Evolutionary conservation across 2,888 invertebrate species (phyloP).

Genomic region (Chromoteleia sp.): DNA sequence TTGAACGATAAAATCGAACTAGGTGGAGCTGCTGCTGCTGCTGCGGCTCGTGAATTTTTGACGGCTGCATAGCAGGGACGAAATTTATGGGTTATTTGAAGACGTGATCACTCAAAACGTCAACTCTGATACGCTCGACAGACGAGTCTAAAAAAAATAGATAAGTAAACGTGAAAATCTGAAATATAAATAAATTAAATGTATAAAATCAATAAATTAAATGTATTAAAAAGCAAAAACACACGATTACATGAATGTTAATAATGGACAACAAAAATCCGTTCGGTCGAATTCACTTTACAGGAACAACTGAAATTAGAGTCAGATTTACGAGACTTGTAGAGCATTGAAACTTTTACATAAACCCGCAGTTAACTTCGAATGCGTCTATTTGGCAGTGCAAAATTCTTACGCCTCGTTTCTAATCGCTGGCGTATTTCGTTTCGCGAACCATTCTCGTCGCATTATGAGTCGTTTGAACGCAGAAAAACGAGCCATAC

Average conservation of each 20-base stretch:
- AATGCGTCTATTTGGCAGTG: constrained; percentile 41
- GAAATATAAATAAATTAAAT: background rate
- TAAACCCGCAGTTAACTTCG: constrained; percentile 47
- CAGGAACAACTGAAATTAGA: constrained; percentile 39
- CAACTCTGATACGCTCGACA: constrained; percentile 6
- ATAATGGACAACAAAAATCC: background rate
- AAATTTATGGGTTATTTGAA: constrained; percentile 21
- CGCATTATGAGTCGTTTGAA: constrained; percentile 52
- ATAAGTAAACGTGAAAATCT: too few species aligned
- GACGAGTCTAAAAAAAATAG: background rate
- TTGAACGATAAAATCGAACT: constrained; percentile 43
- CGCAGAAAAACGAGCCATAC: constrained; percentile 42
- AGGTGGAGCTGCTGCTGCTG: background rate
- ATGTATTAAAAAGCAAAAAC: background rate
- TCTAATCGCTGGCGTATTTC: constrained; percentile 55
- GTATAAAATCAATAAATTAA: background rate
- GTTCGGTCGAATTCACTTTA: constrained; percentile 24
- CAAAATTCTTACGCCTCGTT: constrained; percentile 56
- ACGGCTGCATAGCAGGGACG: constrained; percentile 16
- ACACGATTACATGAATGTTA: too few species aligned
- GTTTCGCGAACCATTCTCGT: constrained; percentile 36
- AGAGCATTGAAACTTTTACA: constrained; percentile 42
- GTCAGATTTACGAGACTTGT: constrained; percentile 19
- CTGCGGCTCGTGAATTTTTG: constrained; percentile 21
- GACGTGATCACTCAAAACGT: constrained; percentile 21